phyloP scores from a whole-genome alignment of 2,888 invertebrate genomes.

The Parnassius mnemosyne region DNA sequence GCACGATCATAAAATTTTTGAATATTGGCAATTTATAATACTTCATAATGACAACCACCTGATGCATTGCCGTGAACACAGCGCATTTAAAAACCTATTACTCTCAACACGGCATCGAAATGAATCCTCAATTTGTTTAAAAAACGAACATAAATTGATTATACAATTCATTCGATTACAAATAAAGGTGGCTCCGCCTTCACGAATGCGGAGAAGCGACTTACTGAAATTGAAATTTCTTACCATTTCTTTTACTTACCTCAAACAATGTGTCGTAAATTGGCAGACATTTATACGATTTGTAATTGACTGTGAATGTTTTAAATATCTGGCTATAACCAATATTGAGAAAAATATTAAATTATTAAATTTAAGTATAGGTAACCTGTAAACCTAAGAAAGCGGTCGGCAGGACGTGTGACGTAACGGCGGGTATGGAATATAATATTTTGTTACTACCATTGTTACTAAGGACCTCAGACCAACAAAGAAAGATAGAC shows the following conservation, averaged over 20 bases:
- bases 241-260: conserved; percentile 34
- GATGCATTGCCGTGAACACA: conserved; percentile 51
- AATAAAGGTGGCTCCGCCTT: conserved; percentile 53
- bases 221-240: conserved; percentile 43
- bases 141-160: conserved; percentile 45
- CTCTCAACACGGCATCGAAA: conserved; percentile 52
- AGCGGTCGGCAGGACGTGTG: too few species aligned
- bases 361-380: too few species aligned
- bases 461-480: too few species aligned
- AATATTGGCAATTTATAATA: conserved; percentile 43
- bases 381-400: too few species aligned
- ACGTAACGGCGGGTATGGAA: too few species aligned
- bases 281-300: background rate
- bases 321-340: too few species aligned
- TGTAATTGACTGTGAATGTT: too few species aligned
- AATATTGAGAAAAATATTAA: too few species aligned
- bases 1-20: conserved; percentile 36
- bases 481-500: too few species aligned
- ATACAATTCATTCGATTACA: conserved; percentile 52
- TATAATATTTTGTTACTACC: too few species aligned
- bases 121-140: conserved; percentile 53
- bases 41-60: conserved; percentile 38
- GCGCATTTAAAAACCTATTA: conserved; percentile 70
- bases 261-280: conserved; percentile 16
- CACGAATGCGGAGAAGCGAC: conserved; percentile 45